Evolutionary conservation across 1,140 invertebrate genomes (phyloP).

Genomic region (Acromyrmex charruanus): DNA sequence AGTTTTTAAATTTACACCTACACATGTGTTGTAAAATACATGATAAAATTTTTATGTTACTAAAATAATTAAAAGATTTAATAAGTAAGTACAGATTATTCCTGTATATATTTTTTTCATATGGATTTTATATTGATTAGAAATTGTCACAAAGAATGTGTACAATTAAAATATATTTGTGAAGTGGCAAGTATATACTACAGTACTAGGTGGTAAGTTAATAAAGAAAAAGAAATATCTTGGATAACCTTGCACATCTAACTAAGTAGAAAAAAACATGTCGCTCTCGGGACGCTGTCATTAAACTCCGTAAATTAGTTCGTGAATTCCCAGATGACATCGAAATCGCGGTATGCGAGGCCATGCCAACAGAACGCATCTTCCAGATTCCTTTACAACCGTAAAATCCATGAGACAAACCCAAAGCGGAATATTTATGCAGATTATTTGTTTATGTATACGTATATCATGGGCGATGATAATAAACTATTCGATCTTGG

Average conservation of each 20-base stretch:
- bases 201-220: not conserved
- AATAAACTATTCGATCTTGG: not conserved
- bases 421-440: not conserved
- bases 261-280: not conserved
- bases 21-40: not conserved
- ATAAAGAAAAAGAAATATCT: not conserved
- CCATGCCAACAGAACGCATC: not conserved
- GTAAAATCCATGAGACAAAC: not conserved
- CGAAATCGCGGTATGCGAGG: slow-evolving; percentile 33
- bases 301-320: slow-evolving; percentile 32
- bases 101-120: not conserved
- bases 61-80: not conserved
- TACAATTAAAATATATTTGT: not conserved
- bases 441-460: slow-evolving; percentile 12
- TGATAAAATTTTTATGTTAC: not conserved
- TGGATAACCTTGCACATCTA: not conserved
- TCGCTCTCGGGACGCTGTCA: not conserved
- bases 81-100: not conserved
- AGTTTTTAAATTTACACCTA: not conserved
- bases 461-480: not conserved
- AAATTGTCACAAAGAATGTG: not conserved
- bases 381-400: not conserved
- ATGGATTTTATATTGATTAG: slow-evolving; percentile 3
- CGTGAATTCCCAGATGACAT: slow-evolving; percentile 31
- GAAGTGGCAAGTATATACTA: no score